Evolutionary conservation across 2,797 vertebrate species (phyloP).

Genomic region (Danio choprae): DNA sequence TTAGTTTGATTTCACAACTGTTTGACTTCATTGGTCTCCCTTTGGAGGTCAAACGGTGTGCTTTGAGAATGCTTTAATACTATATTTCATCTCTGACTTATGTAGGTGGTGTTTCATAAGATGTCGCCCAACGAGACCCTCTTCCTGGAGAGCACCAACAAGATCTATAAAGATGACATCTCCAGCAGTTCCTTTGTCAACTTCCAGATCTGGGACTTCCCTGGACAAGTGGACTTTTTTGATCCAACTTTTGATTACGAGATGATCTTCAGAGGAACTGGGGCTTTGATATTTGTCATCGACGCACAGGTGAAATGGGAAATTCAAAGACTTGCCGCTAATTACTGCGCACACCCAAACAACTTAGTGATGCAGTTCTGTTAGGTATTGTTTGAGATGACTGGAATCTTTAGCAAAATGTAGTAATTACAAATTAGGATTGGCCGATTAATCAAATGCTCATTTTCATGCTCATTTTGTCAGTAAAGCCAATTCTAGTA

Average conservation of each 20-base stretch:
- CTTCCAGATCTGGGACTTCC: slow-evolving; percentile 99
- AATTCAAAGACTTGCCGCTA: neutral
- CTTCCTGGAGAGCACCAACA: slow-evolving; percentile 99
- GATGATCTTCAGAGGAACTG: slow-evolving; percentile 99
- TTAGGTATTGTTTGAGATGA: neutral
- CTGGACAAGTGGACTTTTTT: slow-evolving; percentile 98
- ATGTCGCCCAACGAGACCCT: slow-evolving; percentile 99
- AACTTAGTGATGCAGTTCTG: neutral
- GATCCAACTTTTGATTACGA: slow-evolving; percentile 99
- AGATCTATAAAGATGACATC: slow-evolving; percentile 99
- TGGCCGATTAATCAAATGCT: too few relatives aligned
- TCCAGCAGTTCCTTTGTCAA: slow-evolving; percentile 99
- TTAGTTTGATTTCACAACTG: slow-evolving; percentile 46
- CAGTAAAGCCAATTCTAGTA: too few relatives aligned
- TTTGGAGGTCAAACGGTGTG: neutral
- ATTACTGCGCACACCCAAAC: slow-evolving; percentile 13
- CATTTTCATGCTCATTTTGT: too few relatives aligned
- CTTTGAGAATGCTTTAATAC: neutral
- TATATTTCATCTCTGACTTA: neutral
- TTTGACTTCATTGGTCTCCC: neutral
- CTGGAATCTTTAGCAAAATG: neutral
- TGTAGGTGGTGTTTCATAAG: slow-evolving; percentile 98
- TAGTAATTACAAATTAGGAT: neutral
- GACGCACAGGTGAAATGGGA: slow-evolving; percentile 90
- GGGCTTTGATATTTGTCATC: slow-evolving; percentile 98